Percentiles rank a stretch among this genome's conserved stretches.
These are phyloP conservation scores for Micrasema minimum DNA, from an alignment of 1,140 invertebrate genomes.

Conservation along the genomic window DNA sequence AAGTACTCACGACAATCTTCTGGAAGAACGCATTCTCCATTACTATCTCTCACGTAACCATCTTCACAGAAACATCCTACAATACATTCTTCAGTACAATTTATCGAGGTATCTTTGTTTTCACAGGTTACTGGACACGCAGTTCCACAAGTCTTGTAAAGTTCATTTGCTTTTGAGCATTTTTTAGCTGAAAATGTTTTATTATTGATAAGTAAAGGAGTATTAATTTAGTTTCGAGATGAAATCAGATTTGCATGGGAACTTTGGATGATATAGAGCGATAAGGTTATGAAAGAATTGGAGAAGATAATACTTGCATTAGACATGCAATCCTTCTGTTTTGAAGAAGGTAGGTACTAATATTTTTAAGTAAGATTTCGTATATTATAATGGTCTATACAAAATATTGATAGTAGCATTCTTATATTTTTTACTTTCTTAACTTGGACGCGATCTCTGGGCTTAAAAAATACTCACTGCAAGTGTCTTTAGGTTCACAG, in stretches of 20 bases:
- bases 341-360: too few relatives aligned
- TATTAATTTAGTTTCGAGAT: too few relatives aligned
- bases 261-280: too few relatives aligned
- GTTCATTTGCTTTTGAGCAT: background rate
- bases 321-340: too few relatives aligned
- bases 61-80: conserved; percentile 11
- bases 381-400: too few relatives aligned
- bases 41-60: conserved; percentile 5
- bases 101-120: background rate
- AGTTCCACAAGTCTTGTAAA: conserved; percentile 1
- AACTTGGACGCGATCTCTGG: too few relatives aligned
- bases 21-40: background rate
- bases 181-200: background rate
- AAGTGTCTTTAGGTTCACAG: conserved; percentile 5
- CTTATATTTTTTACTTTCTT: too few relatives aligned
- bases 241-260: too few relatives aligned
- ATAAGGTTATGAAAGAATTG: too few relatives aligned
- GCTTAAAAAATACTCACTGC: background rate
- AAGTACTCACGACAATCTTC: conserved; percentile 15
- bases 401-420: too few relatives aligned
- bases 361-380: too few relatives aligned
- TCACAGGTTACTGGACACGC: conserved; percentile 18
- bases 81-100: conserved; percentile 2
- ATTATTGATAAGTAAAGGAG: background rate
- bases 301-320: too few relatives aligned